Evolutionary conservation across 2,113 vertebrate species (phyloP), one percentile per base, ranked within the genome.

Genomic region (Lophochroa leadbeateri): DNA sequence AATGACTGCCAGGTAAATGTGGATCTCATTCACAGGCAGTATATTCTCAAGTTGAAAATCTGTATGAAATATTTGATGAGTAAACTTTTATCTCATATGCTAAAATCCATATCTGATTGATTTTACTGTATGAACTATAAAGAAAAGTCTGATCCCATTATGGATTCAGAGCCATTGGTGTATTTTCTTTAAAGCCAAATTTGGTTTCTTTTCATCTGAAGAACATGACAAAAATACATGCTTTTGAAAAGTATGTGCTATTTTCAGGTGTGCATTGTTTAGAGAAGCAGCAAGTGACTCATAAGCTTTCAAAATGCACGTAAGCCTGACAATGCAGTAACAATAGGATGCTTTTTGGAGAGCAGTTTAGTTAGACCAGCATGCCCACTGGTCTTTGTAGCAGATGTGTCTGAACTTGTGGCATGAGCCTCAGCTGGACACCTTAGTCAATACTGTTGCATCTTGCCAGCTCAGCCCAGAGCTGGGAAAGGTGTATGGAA

Each of bases 1-100:
- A 96, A 96, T 82, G 94, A 81, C 88, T 96, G 57, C 82, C 88
- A 91, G 96, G 96, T 96, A 97, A 96, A 97, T 67, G 94, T 94
- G 91, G 88, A 52, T 86, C 96, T 95, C 41, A 4, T 92, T 64
- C 94, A 96, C 92, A 97, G 94, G 92, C 91, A 82, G 74, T 91
- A 89, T 92, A 84, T 89, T 94, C 86, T 91, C 46, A 91, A 82
- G 81, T 46, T 85, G 47, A 95, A 95, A 95, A 89, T 87, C 52
- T 58, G 21, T 82, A 82, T 96, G 92, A 97, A 96, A 94, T 94
- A 95, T 89, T 86, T 95, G 86, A 94, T 95, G 83, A 92, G 74
- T 87, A 92, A 96, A 96, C 83, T 96, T 96, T 76, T 94, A 87
- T 95, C 70, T 94, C 91, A 46, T 85, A 92, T 79, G 67, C 70